phyloP scores from a whole-genome alignment of 1,140 invertebrate species.

The Zaprionus nigranus region DNA sequence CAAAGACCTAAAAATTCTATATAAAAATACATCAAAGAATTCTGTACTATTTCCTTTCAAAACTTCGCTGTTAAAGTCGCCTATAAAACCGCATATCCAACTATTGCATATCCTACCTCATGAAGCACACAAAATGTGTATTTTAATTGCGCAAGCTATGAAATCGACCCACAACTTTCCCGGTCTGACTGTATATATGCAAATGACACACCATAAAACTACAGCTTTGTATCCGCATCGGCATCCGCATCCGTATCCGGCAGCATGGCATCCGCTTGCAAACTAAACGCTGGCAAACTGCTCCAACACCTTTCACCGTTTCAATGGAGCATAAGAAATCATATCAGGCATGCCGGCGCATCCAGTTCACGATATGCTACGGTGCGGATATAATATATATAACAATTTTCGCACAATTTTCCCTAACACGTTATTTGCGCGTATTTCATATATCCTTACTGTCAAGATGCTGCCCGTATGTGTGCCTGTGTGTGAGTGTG shows the following conservation, averaged over 20 bases:
- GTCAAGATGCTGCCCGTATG: conserved; percentile 47
- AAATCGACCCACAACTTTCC: background rate
- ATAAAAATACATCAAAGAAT: no score
- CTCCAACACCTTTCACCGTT: conserved; percentile 68
- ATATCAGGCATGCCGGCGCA: conserved; percentile 64
- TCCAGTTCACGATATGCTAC: conserved; percentile 32
- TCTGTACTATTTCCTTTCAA: no score
- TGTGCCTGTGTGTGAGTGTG: conserved; percentile 24
- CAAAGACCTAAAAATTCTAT: no score
- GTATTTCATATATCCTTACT: conserved; percentile 76
- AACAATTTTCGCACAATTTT: conserved; percentile 82
- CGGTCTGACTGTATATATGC: conserved; percentile 10
- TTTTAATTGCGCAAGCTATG: background rate
- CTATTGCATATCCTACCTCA: background rate
- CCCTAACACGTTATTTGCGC: conserved; percentile 81
- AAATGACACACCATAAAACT: conserved; percentile 41
- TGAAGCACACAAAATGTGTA: background rate
- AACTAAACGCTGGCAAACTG: conserved; percentile 53
- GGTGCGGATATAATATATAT: conserved; percentile 80
- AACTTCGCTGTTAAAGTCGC: no score
- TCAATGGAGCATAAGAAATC: conserved; percentile 80
- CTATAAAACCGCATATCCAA: background rate
- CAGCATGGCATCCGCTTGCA: conserved; percentile 17
- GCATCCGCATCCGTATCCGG: conserved; percentile 6
- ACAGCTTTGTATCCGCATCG: conserved; percentile 16